A percentile compares a stretch with the other conserved stretches of the same genome.
Conservation (phyloP, 64 coral and sea anemone species). For the Montipora capricornis region DNA sequence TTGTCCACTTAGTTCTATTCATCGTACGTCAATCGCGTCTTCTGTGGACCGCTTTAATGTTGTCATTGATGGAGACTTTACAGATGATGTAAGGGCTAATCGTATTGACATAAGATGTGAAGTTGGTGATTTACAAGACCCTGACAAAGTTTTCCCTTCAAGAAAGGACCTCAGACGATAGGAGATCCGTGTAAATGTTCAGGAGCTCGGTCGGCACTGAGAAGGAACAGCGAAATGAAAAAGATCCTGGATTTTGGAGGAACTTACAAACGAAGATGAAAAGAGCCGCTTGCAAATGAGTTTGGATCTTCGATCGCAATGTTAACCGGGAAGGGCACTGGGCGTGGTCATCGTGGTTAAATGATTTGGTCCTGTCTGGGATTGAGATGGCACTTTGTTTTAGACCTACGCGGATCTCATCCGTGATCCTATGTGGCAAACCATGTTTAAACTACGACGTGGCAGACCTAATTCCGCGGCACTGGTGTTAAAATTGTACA, state of each 20-base stretch:
- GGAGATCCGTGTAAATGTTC: neutral
- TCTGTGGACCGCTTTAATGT: conserved; percentile 11
- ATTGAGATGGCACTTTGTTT: too few species aligned
- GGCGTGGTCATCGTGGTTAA: too few species aligned
- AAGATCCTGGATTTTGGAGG: neutral
- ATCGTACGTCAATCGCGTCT: conserved; percentile 65
- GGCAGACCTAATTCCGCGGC: too few species aligned
- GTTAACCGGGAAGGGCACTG: neutral
- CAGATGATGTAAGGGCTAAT: conserved; percentile 26
- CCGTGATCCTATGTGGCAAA: too few species aligned
- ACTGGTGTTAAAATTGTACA: too few species aligned
- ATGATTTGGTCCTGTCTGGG: too few species aligned
- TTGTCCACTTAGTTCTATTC: conserved; percentile 73
- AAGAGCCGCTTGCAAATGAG: neutral
- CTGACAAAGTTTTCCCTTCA: neutral
- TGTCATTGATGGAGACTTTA: conserved; percentile 21
- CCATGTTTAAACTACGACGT: too few species aligned
- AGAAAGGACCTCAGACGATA: neutral
- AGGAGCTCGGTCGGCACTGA: neutral
- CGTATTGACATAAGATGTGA: neutral
- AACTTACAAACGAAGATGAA: too few species aligned
- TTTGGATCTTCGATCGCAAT: too few species aligned
- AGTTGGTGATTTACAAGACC: neutral
- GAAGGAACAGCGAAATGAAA: neutral
- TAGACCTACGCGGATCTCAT: too few species aligned